These are phyloP conservation scores for Trissolcus brochymenae DNA, from an alignment of 2,888 invertebrate species.

Conservation along the genomic window DNA sequence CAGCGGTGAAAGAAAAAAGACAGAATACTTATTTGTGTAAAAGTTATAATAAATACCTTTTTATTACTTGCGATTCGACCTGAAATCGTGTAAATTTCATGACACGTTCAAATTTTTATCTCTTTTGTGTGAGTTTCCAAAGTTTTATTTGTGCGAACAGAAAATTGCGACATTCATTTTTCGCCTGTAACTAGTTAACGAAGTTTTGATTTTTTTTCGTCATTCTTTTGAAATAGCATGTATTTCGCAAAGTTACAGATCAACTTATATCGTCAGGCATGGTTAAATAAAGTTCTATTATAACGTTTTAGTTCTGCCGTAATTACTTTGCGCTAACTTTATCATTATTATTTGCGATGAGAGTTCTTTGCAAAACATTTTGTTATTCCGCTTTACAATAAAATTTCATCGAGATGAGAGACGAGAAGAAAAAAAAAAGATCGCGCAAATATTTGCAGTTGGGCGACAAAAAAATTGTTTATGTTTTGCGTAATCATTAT, in stretches of 20 bases:
- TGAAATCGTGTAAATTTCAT: constrained; percentile 18
- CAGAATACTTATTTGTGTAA: no score
- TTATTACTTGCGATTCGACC: constrained; percentile 7
- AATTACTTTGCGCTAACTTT: constrained; percentile 26
- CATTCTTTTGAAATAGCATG: constrained; percentile 5
- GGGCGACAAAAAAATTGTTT: no score
- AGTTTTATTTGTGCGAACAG: constrained; percentile 21
- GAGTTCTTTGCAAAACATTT: no score
- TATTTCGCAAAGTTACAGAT: constrained; percentile 41
- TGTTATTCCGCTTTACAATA: not conserved
- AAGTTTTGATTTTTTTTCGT: constrained; percentile 36
- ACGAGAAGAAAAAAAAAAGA: no score
- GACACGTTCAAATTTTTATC: constrained; percentile 5
- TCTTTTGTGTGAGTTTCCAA: constrained; percentile 3
- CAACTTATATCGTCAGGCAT: constrained; percentile 30
- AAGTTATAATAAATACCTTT: not conserved
- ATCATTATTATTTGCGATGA: constrained; percentile 11
- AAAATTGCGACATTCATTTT: constrained; percentile 13
- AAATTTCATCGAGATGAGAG: no score
- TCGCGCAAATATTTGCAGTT: no score
- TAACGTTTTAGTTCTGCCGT: constrained; percentile 17
- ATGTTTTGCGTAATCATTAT: not conserved
- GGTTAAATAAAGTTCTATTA: constrained; percentile 40
- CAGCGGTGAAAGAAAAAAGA: no score
- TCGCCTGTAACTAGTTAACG: constrained; percentile 26